A percentile compares a stretch with the other conserved stretches of the same genome.
Conservation (phyloP, 2,797 vertebrate species). For the Delichon dasypus region DNA sequence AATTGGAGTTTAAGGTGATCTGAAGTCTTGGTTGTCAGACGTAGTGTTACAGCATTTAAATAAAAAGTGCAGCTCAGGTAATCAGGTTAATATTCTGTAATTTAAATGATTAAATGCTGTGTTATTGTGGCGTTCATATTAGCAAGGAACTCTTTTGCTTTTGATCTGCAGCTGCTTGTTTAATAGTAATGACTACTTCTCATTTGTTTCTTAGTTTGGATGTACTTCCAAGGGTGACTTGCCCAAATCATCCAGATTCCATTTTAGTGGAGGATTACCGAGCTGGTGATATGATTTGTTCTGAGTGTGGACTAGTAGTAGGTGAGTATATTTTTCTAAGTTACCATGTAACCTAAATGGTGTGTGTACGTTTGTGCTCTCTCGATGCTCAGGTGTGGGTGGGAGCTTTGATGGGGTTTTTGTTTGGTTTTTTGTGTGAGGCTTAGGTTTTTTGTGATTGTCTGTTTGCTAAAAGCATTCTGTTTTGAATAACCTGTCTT, state of each 20-base stretch:
- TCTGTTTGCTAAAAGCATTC: background rate
- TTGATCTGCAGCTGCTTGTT: background rate
- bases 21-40: background rate
- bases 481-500: background rate
- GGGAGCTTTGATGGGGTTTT: background rate
- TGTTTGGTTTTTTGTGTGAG: background rate
- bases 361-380: background rate
- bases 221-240: slow-evolving; percentile 90
- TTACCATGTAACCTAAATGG: background rate
- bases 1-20: background rate
- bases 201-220: slow-evolving; percentile 72
- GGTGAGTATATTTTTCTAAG: slow-evolving; percentile 76
- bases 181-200: background rate
- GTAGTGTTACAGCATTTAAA: background rate
- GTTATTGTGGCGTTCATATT: background rate
- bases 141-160: background rate
- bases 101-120: background rate
- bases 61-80: background rate
- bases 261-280: slow-evolving; percentile 97
- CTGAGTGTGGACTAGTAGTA: slow-evolving; percentile 96
- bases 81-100: background rate
- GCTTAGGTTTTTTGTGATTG: background rate
- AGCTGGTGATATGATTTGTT: slow-evolving; percentile 99
- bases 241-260: slow-evolving; percentile 96
- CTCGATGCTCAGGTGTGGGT: background rate